These are phyloP conservation scores for Brachionus asplanchnoidis DNA, from an alignment of 1,140 invertebrate species.

Conservation along the genomic window DNA sequence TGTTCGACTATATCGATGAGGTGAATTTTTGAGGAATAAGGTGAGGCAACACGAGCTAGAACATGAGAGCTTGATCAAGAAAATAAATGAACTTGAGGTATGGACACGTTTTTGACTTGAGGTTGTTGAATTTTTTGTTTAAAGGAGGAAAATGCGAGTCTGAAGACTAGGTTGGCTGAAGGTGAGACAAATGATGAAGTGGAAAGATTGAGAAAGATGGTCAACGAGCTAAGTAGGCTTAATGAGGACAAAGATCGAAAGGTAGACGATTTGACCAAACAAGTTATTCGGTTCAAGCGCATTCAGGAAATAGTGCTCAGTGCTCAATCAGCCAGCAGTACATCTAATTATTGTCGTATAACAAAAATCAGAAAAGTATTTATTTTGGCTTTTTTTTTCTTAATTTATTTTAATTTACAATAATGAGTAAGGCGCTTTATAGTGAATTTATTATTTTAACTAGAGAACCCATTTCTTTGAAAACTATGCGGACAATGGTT, in stretches of 20 bases:
- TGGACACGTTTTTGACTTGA: neutral
- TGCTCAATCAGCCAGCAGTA: neutral
- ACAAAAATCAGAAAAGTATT: conserved; percentile 1
- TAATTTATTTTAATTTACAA: too few species aligned
- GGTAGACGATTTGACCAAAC: conserved; percentile 31
- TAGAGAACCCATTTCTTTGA: too few species aligned
- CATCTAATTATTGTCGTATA: neutral
- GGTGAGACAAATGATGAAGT: neutral
- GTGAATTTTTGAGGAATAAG: neutral
- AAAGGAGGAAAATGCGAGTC: conserved; percentile 10
- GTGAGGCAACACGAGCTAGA: neutral
- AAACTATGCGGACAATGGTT: too few species aligned
- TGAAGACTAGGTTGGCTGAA: neutral
- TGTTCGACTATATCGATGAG: neutral
- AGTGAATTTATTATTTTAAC: too few species aligned
- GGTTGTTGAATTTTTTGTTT: neutral
- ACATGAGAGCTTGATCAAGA: neutral
- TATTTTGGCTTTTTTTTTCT: neutral
- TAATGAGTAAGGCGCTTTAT: too few species aligned
- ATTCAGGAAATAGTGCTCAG: conserved; percentile 42
- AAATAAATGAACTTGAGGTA: neutral
- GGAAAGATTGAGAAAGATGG: neutral
- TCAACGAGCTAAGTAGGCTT: neutral
- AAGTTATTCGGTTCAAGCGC: conserved; percentile 31
- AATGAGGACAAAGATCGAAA: conserved; percentile 41